Conservation (phyloP, 2,888 invertebrate genomes). For the Agrochola litura region DNA sequence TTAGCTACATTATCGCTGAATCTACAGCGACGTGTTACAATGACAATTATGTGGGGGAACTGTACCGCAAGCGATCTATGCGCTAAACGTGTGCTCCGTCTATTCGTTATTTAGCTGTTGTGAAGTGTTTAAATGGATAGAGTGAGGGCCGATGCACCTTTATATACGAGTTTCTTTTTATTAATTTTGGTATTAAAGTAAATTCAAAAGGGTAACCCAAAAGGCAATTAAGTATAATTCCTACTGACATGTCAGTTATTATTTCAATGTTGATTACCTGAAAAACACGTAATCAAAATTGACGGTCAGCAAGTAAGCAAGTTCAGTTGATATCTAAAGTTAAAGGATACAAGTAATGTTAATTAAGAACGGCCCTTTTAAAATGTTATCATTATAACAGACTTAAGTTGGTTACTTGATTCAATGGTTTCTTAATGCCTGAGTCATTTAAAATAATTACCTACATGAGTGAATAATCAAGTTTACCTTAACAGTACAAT, state of each 20-base stretch:
- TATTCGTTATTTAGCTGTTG: constrained; percentile 29
- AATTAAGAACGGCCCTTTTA: constrained; percentile 56
- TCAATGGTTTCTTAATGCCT: constrained; percentile 52
- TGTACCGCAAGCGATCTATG: constrained; percentile 61
- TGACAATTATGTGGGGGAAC: constrained; percentile 70
- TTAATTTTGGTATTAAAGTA: background rate
- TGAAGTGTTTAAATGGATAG: constrained; percentile 38
- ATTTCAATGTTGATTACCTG: constrained; percentile 17
- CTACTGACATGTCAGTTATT: constrained; percentile 14
- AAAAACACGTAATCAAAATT: constrained; percentile 20
- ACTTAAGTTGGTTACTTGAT: constrained; percentile 49
- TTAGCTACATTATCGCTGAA: constrained; percentile 84
- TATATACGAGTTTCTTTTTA: background rate
- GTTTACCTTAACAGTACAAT: constrained; percentile 32
- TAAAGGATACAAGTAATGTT: constrained; percentile 28
- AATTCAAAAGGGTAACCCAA: background rate
- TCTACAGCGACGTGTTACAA: constrained; percentile 75
- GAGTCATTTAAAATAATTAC: constrained; percentile 60
- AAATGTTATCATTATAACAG: constrained; percentile 39
- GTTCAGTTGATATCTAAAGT: constrained; percentile 7
- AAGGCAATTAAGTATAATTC: constrained; percentile 1
- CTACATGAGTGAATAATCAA: constrained; percentile 41
- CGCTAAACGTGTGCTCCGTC: constrained; percentile 38
- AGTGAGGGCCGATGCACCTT: constrained; percentile 15
- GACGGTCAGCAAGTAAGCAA: constrained; percentile 4